A percentile compares a stretch with the other conserved stretches of the same genome.
Conservation (phyloP, 2,113 vertebrate genomes). For the Pelodiscus sinensis region DNA sequence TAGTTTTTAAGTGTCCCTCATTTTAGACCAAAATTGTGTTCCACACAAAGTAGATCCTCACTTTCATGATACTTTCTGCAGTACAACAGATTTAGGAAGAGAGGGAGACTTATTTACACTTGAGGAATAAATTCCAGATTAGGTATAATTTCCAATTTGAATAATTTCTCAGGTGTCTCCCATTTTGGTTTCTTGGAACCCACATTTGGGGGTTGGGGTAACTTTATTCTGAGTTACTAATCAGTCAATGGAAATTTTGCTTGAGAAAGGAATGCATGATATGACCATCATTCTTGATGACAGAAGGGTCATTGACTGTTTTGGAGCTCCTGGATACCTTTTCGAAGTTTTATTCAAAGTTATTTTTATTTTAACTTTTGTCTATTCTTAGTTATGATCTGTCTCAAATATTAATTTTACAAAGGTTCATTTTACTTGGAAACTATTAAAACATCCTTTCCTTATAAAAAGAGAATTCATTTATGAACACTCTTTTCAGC, state of each 20-base stretch:
- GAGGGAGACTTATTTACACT: not conserved
- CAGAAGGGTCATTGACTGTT: not conserved
- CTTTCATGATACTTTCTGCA: not conserved
- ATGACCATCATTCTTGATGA: not conserved
- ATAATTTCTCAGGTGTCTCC: not conserved
- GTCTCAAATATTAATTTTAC: not conserved
- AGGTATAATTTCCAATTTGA: not conserved
- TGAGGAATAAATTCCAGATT: not conserved
- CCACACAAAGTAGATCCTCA: not conserved
- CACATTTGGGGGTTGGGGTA: not conserved
- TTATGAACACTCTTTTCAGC: not conserved
- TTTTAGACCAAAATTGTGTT: not conserved
- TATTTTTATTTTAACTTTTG: not conserved
- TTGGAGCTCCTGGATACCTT: not conserved
- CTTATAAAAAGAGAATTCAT: not conserved
- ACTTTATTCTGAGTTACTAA: not conserved
- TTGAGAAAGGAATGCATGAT: not conserved
- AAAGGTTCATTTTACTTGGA: not conserved
- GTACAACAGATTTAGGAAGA: not conserved
- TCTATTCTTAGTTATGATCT: not conserved
- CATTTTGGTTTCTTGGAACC: not conserved
- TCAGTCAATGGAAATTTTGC: not conserved
- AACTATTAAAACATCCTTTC: not conserved
- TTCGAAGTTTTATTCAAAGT: not conserved
- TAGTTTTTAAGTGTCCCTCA: not conserved